Conservation (phyloP, 37 sponge, comb jelly and placozoan genomes). For the Chondrilla cf. caribensis region DNA sequence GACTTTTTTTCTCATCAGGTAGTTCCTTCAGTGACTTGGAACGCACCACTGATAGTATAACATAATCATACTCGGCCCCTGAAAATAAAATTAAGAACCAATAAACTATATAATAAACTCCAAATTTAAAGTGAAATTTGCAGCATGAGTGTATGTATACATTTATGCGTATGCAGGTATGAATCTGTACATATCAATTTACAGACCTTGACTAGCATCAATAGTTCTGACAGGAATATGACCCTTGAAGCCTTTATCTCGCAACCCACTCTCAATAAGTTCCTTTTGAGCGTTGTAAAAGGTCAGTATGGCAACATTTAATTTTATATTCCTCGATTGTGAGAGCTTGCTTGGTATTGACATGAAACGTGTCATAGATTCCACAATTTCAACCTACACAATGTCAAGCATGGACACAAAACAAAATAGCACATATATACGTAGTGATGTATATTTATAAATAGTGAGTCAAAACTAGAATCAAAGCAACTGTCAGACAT, state of each 20-base stretch:
- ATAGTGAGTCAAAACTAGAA: too few relatives aligned
- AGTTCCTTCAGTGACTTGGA: conserved; percentile 46
- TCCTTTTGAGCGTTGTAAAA: conserved; percentile 65
- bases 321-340: not conserved
- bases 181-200: not conserved
- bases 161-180: not conserved
- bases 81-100: not conserved
- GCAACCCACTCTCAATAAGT: not conserved
- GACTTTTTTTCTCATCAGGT: not conserved
- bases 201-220: not conserved
- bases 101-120: too few relatives aligned
- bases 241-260: not conserved
- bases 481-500: too few relatives aligned
- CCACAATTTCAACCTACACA: conserved; percentile 47
- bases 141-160: not conserved
- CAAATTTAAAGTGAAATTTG: too few relatives aligned
- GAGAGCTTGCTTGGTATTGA: not conserved
- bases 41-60: conserved; percentile 61
- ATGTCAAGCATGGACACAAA: too few relatives aligned
- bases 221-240: not conserved
- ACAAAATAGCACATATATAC: too few relatives aligned
- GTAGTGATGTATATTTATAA: too few relatives aligned
- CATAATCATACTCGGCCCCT: conserved; percentile 57
- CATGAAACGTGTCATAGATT: conserved; percentile 10
- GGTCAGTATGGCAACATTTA: conserved; percentile 43